Evolutionary conservation across 2,888 invertebrate genomes (phyloP), one percentile per base, ranked within the genome.

Genomic region (Drosophila paracracens): DNA sequence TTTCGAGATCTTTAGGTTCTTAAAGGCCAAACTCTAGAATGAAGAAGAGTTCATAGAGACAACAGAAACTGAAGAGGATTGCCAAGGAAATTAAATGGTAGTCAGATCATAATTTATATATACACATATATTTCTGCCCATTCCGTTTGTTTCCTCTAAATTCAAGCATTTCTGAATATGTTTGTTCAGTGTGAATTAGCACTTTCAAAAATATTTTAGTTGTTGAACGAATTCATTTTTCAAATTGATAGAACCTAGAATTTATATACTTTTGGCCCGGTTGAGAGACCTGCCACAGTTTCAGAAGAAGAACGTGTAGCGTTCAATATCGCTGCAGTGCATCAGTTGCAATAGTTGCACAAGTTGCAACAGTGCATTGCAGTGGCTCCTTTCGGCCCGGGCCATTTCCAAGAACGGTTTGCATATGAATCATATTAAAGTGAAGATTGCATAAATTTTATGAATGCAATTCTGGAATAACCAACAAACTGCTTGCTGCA

Each of bases 361-460:
- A 73, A 50, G 50, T 35, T 18, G 11, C 27, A 46, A 36, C 69
- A 29, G 6, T 57, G n/a, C 40, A 27, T 38, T 57, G 40, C 21
- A 29, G 31, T 43, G 59, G 56, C 51, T 72, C 58, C 58, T 58
- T 36, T 43, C 52, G 36, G 43, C 27, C n/a, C 35, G 10, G 43
- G 43, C 68, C 6, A n/a, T 40, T 76, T 75, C 76, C 53, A 46
- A 25, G 76, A 77, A 77, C 31, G 65, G 58, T 65, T 77, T 77
- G 76, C 76, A 77, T 77, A 76, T 70, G 81, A 61, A 58, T 50
- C 48, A 43, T 31, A 74, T 10, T 13, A 48, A 74, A 33, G 13
- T 8, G 21, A 43, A 79, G 80, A 79, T 76, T 74, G 75, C 68
- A 79, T 60, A 74, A 63, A 60, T 63, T 16, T 64, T 75, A 79